phyloP scores from a whole-genome alignment of 2,888 invertebrate species.

The Aleiodes leptofemur region DNA sequence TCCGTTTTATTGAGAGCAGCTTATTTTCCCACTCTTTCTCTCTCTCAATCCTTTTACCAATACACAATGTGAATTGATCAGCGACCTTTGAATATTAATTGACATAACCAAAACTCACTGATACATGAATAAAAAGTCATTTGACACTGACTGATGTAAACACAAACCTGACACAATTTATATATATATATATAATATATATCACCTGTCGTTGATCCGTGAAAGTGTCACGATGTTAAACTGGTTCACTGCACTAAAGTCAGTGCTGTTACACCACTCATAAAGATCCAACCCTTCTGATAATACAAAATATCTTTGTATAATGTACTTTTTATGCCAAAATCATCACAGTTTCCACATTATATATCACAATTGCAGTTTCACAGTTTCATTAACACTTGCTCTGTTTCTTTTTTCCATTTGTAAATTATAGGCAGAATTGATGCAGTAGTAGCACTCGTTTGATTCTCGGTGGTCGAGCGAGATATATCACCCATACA shows the following conservation, averaged over 20 bases:
- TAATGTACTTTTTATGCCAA: background rate
- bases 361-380: background rate
- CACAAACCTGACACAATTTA: background rate
- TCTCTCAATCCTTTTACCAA: too few species aligned
- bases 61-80: too few species aligned
- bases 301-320: background rate
- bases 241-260: background rate
- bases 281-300: background rate
- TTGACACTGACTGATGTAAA: constrained; percentile 12
- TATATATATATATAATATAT: background rate
- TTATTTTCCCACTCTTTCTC: too few species aligned
- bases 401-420: background rate
- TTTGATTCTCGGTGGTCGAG: constrained; percentile 54
- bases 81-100: too few species aligned
- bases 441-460: constrained; percentile 42
- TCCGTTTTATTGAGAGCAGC: too few species aligned
- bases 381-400: background rate
- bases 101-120: constrained; percentile 2
- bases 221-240: constrained; percentile 8
- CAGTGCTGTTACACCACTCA: background rate
- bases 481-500: constrained; percentile 69
- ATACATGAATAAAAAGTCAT: background rate
- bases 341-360: constrained; percentile 1
- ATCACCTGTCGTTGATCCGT: constrained; percentile 27
- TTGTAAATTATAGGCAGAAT: background rate